Evolutionary conservation across 2,888 invertebrate genomes (phyloP).

Genomic region (Drosophila paranaensis): DNA sequence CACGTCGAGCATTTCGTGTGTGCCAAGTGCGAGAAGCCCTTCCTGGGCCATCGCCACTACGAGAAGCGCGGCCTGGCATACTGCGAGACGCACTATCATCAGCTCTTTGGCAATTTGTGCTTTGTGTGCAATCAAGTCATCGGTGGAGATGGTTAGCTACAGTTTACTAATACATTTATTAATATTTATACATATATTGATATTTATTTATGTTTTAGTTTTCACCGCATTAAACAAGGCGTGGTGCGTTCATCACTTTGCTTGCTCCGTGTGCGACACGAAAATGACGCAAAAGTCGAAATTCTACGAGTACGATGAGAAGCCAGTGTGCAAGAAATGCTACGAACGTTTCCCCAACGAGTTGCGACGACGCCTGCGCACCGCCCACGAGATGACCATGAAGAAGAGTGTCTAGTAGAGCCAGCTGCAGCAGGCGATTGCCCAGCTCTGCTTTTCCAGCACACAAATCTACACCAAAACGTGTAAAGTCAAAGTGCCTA

Average conservation of each 20-base stretch:
- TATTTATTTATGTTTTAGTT: conserved; percentile 86
- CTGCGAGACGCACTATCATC: conserved; percentile 99
- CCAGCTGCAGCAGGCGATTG: background rate
- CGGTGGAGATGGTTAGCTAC: conserved; percentile 94
- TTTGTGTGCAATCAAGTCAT: conserved; percentile 99
- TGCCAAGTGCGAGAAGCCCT: conserved; percentile 99
- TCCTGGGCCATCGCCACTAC: conserved; percentile 99
- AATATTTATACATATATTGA: background rate
- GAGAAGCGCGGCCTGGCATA: conserved; percentile 99
- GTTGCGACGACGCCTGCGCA: conserved; percentile 94
- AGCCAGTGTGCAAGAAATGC: conserved; percentile 99
- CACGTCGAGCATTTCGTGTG: conserved; percentile 99
- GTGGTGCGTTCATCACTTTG: conserved; percentile 99
- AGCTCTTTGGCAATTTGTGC: conserved; percentile 99
- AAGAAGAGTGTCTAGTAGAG: conserved; percentile 84
- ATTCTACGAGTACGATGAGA: conserved; percentile 99
- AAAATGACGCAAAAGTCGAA: conserved; percentile 98
- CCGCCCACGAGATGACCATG: conserved; percentile 93
- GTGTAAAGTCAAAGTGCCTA: conserved; percentile 67
- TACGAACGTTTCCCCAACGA: conserved; percentile 98
- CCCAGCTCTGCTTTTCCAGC: conserved; percentile 11
- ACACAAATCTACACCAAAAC: conserved; percentile 43
- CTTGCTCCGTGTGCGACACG: conserved; percentile 98
- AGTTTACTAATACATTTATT: background rate
- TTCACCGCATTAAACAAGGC: conserved; percentile 99